Evolutionary conservation across 2,888 invertebrate species (phyloP).

Genomic region (Platycheirus rosarum): DNA sequence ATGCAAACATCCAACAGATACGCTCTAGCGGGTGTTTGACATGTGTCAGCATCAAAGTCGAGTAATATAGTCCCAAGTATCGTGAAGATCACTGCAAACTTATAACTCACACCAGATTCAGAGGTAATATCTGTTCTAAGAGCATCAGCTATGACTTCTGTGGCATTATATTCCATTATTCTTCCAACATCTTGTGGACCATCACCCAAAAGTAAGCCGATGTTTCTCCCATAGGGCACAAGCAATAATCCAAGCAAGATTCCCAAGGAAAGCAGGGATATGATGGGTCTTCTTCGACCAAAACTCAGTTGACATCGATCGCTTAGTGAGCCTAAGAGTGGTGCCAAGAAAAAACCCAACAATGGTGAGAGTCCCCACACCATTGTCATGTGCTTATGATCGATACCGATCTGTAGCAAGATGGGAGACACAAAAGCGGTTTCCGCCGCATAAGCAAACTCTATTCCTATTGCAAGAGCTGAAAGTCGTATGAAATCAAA

Average conservation of each 20-base stretch:
- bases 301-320: constrained; percentile 84
- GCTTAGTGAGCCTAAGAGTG: constrained; percentile 84
- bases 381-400: constrained; percentile 85
- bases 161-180: constrained; percentile 66
- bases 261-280: constrained; percentile 84
- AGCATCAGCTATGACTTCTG: constrained; percentile 76
- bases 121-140: constrained; percentile 43
- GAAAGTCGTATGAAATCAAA: constrained; percentile 81
- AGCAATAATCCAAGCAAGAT: constrained; percentile 84
- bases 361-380: constrained; percentile 83
- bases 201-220: constrained; percentile 84
- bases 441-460: constrained; percentile 87
- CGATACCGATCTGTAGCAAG: constrained; percentile 85
- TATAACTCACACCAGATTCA: constrained; percentile 76
- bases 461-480: constrained; percentile 84
- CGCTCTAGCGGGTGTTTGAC: constrained; percentile 86
- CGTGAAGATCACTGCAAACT: constrained; percentile 84
- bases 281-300: constrained; percentile 86
- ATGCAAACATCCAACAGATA: constrained; percentile 86
- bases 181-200: constrained; percentile 70
- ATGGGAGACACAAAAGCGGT: constrained; percentile 87
- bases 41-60: constrained; percentile 87
- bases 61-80: constrained; percentile 85
- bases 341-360: constrained; percentile 82
- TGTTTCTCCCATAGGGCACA: constrained; percentile 85